phyloP scores from a whole-genome alignment of 2,888 invertebrate genomes.

The Gymnoscelis rufifasciata region DNA sequence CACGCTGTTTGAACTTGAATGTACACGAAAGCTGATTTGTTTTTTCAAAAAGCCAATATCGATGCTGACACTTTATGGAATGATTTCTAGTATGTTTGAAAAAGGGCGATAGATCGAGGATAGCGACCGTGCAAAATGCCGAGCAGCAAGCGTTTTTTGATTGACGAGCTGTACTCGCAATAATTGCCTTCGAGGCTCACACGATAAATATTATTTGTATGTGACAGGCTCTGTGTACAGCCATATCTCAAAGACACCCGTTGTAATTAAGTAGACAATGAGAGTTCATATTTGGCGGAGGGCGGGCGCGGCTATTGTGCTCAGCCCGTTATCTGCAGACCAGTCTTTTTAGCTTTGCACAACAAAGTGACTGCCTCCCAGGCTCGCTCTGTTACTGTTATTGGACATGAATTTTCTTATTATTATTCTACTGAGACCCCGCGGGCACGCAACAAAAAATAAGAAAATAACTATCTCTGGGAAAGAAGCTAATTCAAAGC shows the following conservation, averaged over 20 bases:
- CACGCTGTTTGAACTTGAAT: too few relatives aligned
- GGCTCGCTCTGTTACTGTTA: constrained; percentile 44
- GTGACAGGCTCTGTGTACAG: constrained; percentile 66
- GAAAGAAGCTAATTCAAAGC: constrained; percentile 8
- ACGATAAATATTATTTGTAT: constrained; percentile 69
- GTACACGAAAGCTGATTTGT: too few relatives aligned
- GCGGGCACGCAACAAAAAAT: constrained; percentile 14
- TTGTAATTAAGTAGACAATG: constrained; percentile 76
- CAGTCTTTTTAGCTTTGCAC: constrained; percentile 67
- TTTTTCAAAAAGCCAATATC: not conserved
- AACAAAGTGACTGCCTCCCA: constrained; percentile 51
- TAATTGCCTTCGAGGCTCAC: constrained; percentile 45
- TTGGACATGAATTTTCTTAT: constrained; percentile 36
- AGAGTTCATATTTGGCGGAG: constrained; percentile 67
- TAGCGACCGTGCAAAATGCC: constrained; percentile 3
- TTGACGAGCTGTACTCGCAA: constrained; percentile 35
- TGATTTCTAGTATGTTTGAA: constrained; percentile 4
- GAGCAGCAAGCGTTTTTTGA: constrained; percentile 29
- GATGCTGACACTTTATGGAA: not conserved
- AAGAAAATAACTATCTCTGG: constrained; percentile 10
- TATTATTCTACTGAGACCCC: constrained; percentile 13
- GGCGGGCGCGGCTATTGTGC: constrained; percentile 56
- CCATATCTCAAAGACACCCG: constrained; percentile 70
- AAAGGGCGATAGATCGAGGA: not conserved
- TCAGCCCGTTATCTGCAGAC: constrained; percentile 64